These are phyloP conservation scores for Zoroaster sp. DNA, from an alignment of 53 echinoderm and acorn worm genomes.

Conservation along the genomic window DNA sequence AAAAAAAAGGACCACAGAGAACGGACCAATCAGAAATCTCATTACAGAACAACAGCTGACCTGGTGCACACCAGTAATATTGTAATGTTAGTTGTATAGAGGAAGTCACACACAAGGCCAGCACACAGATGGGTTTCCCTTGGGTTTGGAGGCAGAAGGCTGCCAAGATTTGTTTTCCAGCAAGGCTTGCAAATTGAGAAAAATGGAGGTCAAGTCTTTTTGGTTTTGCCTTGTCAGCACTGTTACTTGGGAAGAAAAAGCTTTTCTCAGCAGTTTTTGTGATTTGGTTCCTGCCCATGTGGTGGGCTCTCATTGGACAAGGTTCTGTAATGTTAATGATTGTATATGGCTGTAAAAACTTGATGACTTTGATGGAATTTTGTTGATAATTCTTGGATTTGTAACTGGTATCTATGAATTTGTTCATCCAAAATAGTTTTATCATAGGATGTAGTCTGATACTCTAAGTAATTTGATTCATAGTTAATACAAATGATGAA, in stretches of 20 bases:
- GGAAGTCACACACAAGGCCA: constrained; percentile 21
- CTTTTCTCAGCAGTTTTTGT: constrained; percentile 47
- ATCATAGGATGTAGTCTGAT: no score
- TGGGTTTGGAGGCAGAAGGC: not conserved
- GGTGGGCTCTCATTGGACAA: not conserved
- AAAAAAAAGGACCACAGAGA: not conserved
- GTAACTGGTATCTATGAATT: no score
- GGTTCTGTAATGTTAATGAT: not conserved
- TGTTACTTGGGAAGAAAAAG: not conserved
- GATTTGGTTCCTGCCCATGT: not conserved
- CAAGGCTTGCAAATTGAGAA: not conserved
- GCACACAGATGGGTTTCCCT: constrained; percentile 25
- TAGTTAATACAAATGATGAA: no score
- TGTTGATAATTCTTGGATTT: no score
- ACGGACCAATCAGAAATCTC: not conserved
- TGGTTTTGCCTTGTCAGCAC: constrained; percentile 40
- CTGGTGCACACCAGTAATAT: not conserved
- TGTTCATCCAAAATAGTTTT: no score
- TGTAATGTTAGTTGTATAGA: not conserved
- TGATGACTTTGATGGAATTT: no score
- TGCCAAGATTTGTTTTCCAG: not conserved
- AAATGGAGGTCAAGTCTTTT: not conserved
- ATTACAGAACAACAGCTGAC: not conserved
- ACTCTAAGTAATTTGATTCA: no score
- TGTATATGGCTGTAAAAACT: no score